phyloP scores from a whole-genome alignment of 2,888 invertebrate genomes.

The Ectemnius cavifrons region DNA sequence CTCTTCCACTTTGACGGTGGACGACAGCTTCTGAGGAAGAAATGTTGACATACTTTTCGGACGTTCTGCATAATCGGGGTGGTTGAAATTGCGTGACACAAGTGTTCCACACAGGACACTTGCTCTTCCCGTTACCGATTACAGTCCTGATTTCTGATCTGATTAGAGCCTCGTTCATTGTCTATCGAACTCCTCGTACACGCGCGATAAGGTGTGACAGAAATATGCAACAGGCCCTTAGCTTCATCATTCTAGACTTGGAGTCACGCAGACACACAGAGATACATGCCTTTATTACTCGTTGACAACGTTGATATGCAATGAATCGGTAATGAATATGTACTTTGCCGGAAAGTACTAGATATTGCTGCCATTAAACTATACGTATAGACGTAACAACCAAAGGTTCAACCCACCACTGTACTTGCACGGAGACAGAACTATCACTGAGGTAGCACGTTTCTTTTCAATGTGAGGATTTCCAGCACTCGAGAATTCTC shows the following conservation, averaged over 20 bases:
- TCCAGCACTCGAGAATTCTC: background rate
- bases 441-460: slow-evolving; percentile 11
- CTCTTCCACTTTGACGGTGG: slow-evolving; percentile 67
- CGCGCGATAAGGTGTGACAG: slow-evolving; percentile 6
- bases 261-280: slow-evolving; percentile 18
- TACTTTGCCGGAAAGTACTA: slow-evolving; percentile 1
- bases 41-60: slow-evolving; percentile 24
- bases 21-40: slow-evolving; percentile 68
- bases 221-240: slow-evolving; percentile 9
- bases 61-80: slow-evolving; percentile 27
- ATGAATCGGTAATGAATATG: background rate
- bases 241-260: slow-evolving; percentile 17
- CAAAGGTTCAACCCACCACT: slow-evolving; percentile 36
- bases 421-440: slow-evolving; percentile 1
- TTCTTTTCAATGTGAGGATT: slow-evolving; percentile 15
- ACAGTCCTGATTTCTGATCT: slow-evolving; percentile 2
- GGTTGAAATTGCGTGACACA: slow-evolving; percentile 30
- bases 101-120: slow-evolving; percentile 32
- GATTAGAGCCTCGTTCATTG: background rate
- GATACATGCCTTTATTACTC: too few relatives aligned
- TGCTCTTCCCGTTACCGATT: slow-evolving; percentile 17
- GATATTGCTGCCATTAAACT: slow-evolving; percentile 4
- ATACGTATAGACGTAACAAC: slow-evolving; percentile 16
- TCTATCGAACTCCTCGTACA: background rate
- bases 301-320: too few relatives aligned